Base-by-base conservation (phyloP, 53 echinoderm and acorn worm species). In the Holothuria leucospilota region DNA sequence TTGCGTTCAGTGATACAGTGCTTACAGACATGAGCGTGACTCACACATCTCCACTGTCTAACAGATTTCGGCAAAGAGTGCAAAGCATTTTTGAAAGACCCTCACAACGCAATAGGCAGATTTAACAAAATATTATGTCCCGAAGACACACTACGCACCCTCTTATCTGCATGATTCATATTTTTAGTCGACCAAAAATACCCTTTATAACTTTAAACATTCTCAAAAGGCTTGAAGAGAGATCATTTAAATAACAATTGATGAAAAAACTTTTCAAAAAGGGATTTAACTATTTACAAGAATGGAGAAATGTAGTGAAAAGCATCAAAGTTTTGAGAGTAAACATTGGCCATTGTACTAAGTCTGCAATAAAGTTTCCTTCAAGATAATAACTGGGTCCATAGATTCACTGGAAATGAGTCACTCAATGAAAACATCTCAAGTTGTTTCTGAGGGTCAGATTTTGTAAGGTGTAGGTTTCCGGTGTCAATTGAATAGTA, bases 401-500 rank as follows among this genome's bases (percentile, higher is more conserved):
- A 39, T 62, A 56, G 29, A 77, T 20, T 21, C 26, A 28, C 60
- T 80, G 80, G 80, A 80, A 80, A 25, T 80, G 80, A 80, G 59
- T 80, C 80, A 80, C 53, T 16, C 60, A 80, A 80, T 58, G 59
- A 80, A 80, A 80, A 80, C 80, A 80, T 80, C 34, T 51, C 14
- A 16, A 59, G 80, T 80, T 80, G 80, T 59, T 56, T 80, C 51
- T 80, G 56, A 29, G 34, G 80, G 80, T 80, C 80, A 60, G 34
- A 59, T 16, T 61, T 80, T 34, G 56, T 34, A 61, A 80, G 80
- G 80, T 80, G 80, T 80, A 59, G 56, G 80, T 80, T 80, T 80
- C 80, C 80, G 80, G 80, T 80, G 53, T 80, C 80, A 80, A 56
- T 56, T 56, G 1, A 56, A 80, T 80, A 80, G 80, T 80, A 59